These are phyloP conservation scores for Macrotis lagotis DNA, from an alignment of 2,113 vertebrate species.

Conservation along the genomic window DNA sequence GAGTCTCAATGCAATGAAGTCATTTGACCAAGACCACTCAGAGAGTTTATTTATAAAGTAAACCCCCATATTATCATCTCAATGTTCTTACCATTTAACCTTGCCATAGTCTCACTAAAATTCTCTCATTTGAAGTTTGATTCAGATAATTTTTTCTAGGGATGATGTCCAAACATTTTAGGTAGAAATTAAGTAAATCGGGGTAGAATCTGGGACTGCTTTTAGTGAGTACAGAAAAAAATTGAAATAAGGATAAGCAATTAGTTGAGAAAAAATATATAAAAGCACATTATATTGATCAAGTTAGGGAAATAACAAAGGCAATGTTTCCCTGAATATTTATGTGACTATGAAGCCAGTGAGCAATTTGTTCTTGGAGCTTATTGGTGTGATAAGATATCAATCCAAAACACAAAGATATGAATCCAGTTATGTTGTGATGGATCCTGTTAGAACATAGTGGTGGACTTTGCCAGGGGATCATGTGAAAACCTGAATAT, in stretches of 20 bases:
- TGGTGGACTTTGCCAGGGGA: neutral
- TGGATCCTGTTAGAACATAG: neutral
- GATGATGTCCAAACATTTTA: neutral
- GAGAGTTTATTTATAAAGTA: neutral
- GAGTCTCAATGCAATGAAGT: neutral
- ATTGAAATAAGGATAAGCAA: neutral
- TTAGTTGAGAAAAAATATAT: neutral
- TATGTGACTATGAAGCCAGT: neutral
- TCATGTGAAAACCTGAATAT: neutral
- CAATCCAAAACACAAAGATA: neutral
- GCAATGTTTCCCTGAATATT: neutral
- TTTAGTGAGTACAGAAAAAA: neutral
- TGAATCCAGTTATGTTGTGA: neutral
- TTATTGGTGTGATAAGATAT: neutral
- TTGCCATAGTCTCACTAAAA: neutral
- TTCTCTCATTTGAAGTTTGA: neutral
- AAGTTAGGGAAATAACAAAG: neutral
- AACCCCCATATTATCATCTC: neutral
- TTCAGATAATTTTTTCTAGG: neutral
- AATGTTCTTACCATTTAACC: neutral
- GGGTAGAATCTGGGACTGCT: neutral
- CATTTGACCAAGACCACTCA: neutral
- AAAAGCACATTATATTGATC: neutral
- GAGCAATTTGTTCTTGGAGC: neutral
- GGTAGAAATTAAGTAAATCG: neutral